Conservation (phyloP, 1,140 invertebrate genomes). For the Copidosoma floridanum region DNA sequence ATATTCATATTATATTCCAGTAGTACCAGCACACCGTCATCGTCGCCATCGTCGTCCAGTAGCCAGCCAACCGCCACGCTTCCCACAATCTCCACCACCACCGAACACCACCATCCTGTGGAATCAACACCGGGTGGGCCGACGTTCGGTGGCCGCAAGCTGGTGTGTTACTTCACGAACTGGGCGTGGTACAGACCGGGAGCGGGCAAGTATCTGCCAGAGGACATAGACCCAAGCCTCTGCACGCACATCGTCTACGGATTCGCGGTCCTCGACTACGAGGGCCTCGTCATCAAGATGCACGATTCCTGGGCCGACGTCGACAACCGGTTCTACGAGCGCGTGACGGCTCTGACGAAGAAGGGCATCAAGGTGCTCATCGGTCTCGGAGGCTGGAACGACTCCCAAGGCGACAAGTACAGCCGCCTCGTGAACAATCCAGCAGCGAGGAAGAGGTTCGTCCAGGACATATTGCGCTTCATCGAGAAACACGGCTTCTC, state of each 20-base stretch:
- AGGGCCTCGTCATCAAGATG: slow-evolving; percentile 59
- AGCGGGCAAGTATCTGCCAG: slow-evolving; percentile 64
- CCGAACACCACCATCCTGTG: neutral
- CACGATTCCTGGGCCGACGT: slow-evolving; percentile 68
- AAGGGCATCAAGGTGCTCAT: slow-evolving; percentile 59
- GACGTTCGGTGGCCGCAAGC: slow-evolving; percentile 51
- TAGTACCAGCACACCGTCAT: neutral
- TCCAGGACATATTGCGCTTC: slow-evolving; percentile 69
- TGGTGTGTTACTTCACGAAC: slow-evolving; percentile 75
- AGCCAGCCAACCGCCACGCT: neutral
- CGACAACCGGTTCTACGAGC: slow-evolving; percentile 68
- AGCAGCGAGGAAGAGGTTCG: slow-evolving; percentile 65
- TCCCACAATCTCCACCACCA: neutral
- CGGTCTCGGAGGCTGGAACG: slow-evolving; percentile 34
- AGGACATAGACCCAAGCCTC: slow-evolving; percentile 65
- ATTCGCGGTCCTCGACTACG: slow-evolving; percentile 66
- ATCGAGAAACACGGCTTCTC: slow-evolving; percentile 75
- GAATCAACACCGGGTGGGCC: neutral
- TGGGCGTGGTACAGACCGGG: slow-evolving; percentile 73
- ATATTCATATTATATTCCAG: neutral
- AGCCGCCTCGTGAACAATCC: slow-evolving; percentile 74
- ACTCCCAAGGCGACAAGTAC: slow-evolving; percentile 78
- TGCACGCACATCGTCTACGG: slow-evolving; percentile 76
- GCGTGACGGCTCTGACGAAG: slow-evolving; percentile 59
- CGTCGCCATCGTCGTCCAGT: neutral